Base-by-base conservation (phyloP, 2,113 vertebrate species). In the Melierax canorus region DNA sequence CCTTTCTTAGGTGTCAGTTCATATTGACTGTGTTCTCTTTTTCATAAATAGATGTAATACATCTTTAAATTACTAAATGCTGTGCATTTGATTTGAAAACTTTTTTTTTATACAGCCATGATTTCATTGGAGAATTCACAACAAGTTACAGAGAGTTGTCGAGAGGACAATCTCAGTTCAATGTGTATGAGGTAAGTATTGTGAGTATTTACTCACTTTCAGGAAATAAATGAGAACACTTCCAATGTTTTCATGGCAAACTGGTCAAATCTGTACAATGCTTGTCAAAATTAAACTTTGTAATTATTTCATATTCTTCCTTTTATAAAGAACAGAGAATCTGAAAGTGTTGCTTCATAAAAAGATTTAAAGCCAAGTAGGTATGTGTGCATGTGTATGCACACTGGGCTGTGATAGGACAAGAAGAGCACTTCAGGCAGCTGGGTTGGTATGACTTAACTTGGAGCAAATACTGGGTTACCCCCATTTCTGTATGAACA, bases 51-150 rank as follows among this genome's bases (percentile, higher is more conserved):
- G 38, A 27, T 78, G 45, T 76, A 89, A 55, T 30, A 34, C 6
- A 39, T 45, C 7, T 60, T 84, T 67, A 71, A 79, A 71, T 78
- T 66, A 59, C 17, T 79, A 60, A 89, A 50, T 43, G 5, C 15
- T 80, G 10, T 94, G 20, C 23, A 41, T 91, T 50, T 96, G 62
- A 63, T 88, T 29, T 88, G 15, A 91, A 95, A 85, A 16, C 38
- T 89, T 81, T 82, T 78, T 34, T 60, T 88, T 41, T 45, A 41
- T 85, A 62, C 82, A 99, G 99, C 94, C 99, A 99, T 81, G 99
- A 99, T 98, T 99, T 99, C 93, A 99, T 99, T 4, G 99, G 99
- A 58, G 99, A 99, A 97, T 99, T 99, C 98, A 99, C 99, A 97
- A 99, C 99, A 94, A 99, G 99, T 97, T 99, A 99, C 97, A 99